Conservation (phyloP, 1,140 invertebrate species). For the Drosophila subpulchrella region DNA sequence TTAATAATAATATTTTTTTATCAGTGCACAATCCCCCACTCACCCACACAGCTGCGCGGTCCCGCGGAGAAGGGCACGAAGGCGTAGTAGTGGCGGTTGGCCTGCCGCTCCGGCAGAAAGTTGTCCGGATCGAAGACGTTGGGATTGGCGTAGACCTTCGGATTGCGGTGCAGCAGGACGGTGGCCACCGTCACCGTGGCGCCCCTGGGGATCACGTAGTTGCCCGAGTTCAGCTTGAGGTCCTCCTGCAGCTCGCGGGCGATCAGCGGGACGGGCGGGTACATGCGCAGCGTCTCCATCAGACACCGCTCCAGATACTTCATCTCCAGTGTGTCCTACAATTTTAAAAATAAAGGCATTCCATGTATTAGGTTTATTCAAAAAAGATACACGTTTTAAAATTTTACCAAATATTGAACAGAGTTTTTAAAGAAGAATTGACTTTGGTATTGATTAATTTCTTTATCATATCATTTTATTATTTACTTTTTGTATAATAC, state of each 20-base stretch:
- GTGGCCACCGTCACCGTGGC: conserved; percentile 88
- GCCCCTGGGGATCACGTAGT: conserved; percentile 88
- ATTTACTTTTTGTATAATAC: too few relatives aligned
- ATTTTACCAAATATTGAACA: too few relatives aligned
- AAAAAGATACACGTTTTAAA: too few relatives aligned
- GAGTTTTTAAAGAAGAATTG: too few relatives aligned
- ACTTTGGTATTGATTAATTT: too few relatives aligned
- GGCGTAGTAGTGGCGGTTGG: conserved; percentile 92
- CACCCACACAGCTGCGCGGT: conserved; percentile 93
- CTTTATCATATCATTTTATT: too few relatives aligned
- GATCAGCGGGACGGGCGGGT: conserved; percentile 93
- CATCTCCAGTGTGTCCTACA: conserved; percentile 90
- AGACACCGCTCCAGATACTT: conserved; percentile 94
- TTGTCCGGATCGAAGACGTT: conserved; percentile 93
- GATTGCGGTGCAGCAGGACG: conserved; percentile 89
- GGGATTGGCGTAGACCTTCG: conserved; percentile 90
- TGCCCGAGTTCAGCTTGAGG: conserved; percentile 86
- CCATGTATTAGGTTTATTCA: too few relatives aligned
- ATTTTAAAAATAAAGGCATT: neutral
- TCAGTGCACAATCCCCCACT: conserved; percentile 53
- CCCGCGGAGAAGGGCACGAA: conserved; percentile 95
- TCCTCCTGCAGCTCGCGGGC: conserved; percentile 90
- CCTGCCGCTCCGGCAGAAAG: conserved; percentile 91
- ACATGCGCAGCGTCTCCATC: conserved; percentile 93
- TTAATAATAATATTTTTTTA: neutral